Evolutionary conservation across 1,140 invertebrate species (phyloP).

Genomic region (Drosophila sulfurigaster): DNA sequence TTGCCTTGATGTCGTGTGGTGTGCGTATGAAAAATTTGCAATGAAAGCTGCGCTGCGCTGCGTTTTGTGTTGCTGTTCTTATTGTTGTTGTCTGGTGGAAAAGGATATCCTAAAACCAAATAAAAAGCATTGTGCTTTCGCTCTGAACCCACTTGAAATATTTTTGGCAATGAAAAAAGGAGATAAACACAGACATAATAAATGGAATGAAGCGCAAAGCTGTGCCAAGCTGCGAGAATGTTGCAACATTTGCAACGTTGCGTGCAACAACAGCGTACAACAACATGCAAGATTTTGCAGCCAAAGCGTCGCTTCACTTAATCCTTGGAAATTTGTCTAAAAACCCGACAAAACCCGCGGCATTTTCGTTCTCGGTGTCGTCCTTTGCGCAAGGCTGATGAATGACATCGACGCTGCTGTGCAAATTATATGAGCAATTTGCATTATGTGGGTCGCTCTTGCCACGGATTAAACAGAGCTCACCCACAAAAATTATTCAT

Average conservation of each 20-base stretch:
- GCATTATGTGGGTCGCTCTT: conserved; percentile 74
- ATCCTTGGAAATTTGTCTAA: conserved; percentile 77
- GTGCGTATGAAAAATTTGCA: conserved; percentile 66
- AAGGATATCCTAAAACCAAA: conserved; percentile 70
- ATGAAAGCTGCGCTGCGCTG: conserved; percentile 49
- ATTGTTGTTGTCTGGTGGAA: conserved; percentile 4
- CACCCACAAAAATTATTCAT: conserved; percentile 33
- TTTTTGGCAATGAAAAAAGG: conserved; percentile 75
- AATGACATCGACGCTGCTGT: conserved; percentile 66
- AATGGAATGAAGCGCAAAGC: conserved; percentile 74
- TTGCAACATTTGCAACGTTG: conserved; percentile 59
- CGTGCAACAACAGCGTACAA: conserved; percentile 19
- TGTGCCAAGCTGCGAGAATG: conserved; percentile 55
- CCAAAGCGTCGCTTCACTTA: conserved; percentile 43
- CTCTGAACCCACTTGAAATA: conserved; percentile 75
- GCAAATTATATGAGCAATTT: conserved; percentile 80
- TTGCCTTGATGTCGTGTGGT: conserved; percentile 15
- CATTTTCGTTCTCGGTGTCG: not conserved
- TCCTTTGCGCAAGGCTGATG: conserved; percentile 66
- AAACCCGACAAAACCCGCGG: conserved; percentile 29
- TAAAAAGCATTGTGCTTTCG: conserved; percentile 51
- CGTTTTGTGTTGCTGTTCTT: too few relatives aligned
- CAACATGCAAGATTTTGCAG: conserved; percentile 29
- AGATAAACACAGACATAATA: conserved; percentile 67
- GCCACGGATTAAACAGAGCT: conserved; percentile 48